These are phyloP conservation scores for Telmatochromis bifrenatus DNA, from an alignment of 2,113 vertebrate species.

Conservation along the genomic window DNA sequence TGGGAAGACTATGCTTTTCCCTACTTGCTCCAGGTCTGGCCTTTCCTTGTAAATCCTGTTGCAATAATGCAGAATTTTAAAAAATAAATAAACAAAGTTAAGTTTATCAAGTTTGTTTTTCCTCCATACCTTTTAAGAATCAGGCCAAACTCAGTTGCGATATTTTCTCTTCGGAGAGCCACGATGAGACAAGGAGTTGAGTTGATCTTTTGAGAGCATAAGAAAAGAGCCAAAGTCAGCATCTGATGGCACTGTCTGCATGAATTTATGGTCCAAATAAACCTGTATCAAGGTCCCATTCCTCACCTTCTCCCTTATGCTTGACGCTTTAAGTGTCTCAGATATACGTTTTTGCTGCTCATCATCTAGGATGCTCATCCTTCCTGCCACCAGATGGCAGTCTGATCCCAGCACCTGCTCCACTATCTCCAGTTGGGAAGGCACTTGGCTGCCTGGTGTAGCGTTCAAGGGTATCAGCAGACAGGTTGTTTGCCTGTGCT, in stretches of 20 bases:
- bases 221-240: neutral
- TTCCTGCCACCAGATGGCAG: conserved; percentile 65
- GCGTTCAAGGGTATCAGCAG: conserved; percentile 54
- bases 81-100: neutral
- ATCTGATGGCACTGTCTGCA: neutral
- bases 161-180: conserved; percentile 51
- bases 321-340: conserved; percentile 8
- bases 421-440: conserved; percentile 48
- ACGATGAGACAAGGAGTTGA: conserved; percentile 58
- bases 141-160: conserved; percentile 33
- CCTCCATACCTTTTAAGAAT: conserved; percentile 62
- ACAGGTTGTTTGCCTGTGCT: conserved; percentile 64
- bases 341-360: conserved; percentile 38
- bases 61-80: neutral
- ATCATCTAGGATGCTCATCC: conserved; percentile 39
- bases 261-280: neutral
- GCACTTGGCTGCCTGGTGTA: neutral
- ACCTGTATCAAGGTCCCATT: neutral
- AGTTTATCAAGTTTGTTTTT: neutral
- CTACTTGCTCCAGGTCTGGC: conserved; percentile 13
- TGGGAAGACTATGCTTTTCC: conserved; percentile 47
- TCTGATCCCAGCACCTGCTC: conserved; percentile 43
- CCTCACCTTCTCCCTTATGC: conserved; percentile 26
- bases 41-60: conserved; percentile 46
- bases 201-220: conserved; percentile 13